Evolutionary conservation across 2,113 vertebrate genomes (phyloP).

Genomic region (Lepisosteus oculatus): DNA sequence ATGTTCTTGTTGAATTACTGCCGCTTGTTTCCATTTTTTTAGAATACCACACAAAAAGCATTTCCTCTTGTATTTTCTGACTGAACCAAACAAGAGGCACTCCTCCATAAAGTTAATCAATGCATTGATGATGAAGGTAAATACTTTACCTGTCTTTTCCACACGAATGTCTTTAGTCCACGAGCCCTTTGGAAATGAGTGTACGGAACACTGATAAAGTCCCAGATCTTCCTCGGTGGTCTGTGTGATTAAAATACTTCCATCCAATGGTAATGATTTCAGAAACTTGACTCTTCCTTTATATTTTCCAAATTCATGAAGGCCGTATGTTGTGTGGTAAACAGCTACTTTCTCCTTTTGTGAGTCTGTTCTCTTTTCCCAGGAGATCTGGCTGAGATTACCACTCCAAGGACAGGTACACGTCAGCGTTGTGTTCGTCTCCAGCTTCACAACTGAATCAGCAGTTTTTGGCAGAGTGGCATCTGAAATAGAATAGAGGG

Average conservation of each 20-base stretch:
- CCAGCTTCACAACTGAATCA: slow-evolving; percentile 57
- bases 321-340: slow-evolving; percentile 51
- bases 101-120: too few species aligned
- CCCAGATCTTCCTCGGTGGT: slow-evolving; percentile 64
- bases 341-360: slow-evolving; percentile 52
- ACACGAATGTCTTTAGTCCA: slow-evolving; percentile 65
- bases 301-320: slow-evolving; percentile 44
- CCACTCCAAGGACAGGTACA: slow-evolving; percentile 62
- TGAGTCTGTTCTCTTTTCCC: slow-evolving; percentile 56
- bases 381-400: slow-evolving; percentile 66
- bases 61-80: too few species aligned
- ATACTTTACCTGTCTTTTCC: slow-evolving; percentile 53
- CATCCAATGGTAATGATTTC: slow-evolving; percentile 45
- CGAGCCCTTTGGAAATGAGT: slow-evolving; percentile 62
- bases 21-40: not conserved
- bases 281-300: slow-evolving; percentile 59
- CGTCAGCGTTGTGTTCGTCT: slow-evolving; percentile 68
- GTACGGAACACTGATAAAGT: slow-evolving; percentile 64
- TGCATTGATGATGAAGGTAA: not conserved
- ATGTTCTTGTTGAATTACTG: too few species aligned
- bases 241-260: slow-evolving; percentile 65
- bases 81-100: too few species aligned
- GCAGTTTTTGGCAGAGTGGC: slow-evolving; percentile 38
- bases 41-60: not conserved
- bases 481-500: slow-evolving; percentile 43